Conservation (phyloP, 2,113 vertebrate genomes). For the Sander vitreus region DNA sequence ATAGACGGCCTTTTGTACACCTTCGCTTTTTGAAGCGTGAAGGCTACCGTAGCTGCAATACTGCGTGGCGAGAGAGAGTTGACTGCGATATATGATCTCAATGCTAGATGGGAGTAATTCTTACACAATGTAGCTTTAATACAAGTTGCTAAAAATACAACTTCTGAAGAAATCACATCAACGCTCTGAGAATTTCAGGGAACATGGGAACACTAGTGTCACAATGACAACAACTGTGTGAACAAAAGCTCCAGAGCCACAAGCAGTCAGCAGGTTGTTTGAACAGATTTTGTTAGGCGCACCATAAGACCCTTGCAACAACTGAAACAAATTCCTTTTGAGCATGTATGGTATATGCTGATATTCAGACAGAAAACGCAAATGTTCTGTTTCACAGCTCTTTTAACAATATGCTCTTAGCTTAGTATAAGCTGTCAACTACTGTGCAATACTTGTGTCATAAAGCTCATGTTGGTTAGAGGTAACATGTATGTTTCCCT, state of each 20-base stretch:
- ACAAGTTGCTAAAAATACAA: not conserved
- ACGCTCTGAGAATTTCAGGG: conserved; percentile 7
- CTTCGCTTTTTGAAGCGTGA: no score
- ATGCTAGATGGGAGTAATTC: no score
- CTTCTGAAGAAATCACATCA: conserved; percentile 18
- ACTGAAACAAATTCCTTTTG: conserved; percentile 68
- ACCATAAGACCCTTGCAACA: conserved; percentile 61
- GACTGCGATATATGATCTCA: no score
- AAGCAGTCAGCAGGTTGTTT: conserved; percentile 69
- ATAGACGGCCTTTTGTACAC: no score
- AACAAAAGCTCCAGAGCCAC: conserved; percentile 55
- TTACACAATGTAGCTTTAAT: no score
- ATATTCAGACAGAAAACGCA: conserved; percentile 24
- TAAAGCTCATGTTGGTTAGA: not conserved
- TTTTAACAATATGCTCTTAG: not conserved
- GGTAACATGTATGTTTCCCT: conserved; percentile 73
- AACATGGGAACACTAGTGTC: conserved; percentile 20
- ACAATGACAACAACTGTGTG: conserved; percentile 35
- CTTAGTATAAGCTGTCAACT: not conserved
- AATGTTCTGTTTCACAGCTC: not conserved
- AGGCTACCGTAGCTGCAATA: no score
- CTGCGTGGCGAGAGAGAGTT: no score
- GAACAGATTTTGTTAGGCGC: conserved; percentile 72
- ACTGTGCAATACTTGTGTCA: not conserved
- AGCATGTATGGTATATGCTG: conserved; percentile 44